Evolutionary conservation across 2,888 invertebrate genomes (phyloP).

Genomic region (Malachius bipustulatus): DNA sequence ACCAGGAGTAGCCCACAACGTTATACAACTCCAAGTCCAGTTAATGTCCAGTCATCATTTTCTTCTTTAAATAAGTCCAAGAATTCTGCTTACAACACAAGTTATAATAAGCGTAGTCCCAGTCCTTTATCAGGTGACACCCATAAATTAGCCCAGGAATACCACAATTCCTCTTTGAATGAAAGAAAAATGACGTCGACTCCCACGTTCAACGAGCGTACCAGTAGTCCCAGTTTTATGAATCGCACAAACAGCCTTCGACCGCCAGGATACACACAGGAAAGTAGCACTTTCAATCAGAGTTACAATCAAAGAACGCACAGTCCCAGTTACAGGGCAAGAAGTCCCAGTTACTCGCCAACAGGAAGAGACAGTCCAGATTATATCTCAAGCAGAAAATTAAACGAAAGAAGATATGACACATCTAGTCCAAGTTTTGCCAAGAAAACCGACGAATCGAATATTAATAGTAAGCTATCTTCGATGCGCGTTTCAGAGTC

Average conservation of each 20-base stretch:
- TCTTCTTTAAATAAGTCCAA: conserved; percentile 19
- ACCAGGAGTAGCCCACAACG: conserved; percentile 31
- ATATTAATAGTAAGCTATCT: conserved; percentile 30
- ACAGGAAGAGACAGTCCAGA: conserved; percentile 33
- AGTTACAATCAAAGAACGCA: conserved; percentile 16
- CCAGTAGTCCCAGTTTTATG: conserved; percentile 31
- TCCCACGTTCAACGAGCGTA: conserved; percentile 29
- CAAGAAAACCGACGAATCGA: conserved; percentile 26
- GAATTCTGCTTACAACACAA: conserved; percentile 22
- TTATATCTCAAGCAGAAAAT: conserved; percentile 31
- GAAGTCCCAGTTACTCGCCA: conserved; percentile 28
- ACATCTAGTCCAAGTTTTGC: conserved; percentile 30
- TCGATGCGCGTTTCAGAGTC: conserved; percentile 30
- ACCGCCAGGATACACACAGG: conserved; percentile 27
- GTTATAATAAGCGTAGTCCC: conserved; percentile 27
- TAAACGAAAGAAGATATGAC: conserved; percentile 31
- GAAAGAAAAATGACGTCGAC: conserved; percentile 28
- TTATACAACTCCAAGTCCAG: conserved; percentile 29
- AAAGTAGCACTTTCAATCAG: conserved; percentile 17
- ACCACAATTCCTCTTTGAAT: conserved; percentile 28
- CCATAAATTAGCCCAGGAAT: conserved; percentile 30
- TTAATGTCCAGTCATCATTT: conserved; percentile 17
- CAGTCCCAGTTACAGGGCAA: conserved; percentile 21
- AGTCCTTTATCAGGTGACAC: conserved; percentile 27
- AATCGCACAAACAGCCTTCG: conserved; percentile 30